These are phyloP conservation scores for Steinernema hermaphroditum DNA, from an alignment of 2,888 invertebrate species.

Conservation along the genomic window DNA sequence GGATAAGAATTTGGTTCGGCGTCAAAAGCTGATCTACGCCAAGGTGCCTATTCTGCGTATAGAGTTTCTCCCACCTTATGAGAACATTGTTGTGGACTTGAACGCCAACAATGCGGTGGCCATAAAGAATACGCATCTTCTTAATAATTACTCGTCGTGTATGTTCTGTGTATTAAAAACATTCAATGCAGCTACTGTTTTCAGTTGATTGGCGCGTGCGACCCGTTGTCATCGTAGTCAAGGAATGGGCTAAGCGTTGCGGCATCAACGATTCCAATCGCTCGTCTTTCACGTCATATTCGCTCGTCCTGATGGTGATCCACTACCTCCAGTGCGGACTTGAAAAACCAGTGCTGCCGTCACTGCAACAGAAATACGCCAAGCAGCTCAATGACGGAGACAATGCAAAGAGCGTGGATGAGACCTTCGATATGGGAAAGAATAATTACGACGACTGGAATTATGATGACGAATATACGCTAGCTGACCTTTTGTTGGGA, in stretches of 20 bases:
- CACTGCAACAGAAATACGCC: constrained; percentile 77
- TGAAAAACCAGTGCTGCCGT: constrained; percentile 79
- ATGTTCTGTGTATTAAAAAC: too few relatives aligned
- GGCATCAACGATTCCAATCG: constrained; percentile 93
- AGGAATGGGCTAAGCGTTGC: constrained; percentile 92
- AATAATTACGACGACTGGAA: constrained; percentile 37
- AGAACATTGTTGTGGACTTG: constrained; percentile 85
- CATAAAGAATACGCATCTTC: constrained; percentile 88
- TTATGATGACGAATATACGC: constrained; percentile 66
- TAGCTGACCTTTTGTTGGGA: constrained; percentile 79
- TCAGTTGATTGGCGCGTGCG: constrained; percentile 90
- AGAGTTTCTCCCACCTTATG: constrained; percentile 58
- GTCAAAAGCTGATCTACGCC: constrained; percentile 80
- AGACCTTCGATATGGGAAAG: constrained; percentile 42
- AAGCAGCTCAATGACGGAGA: constrained; percentile 73
- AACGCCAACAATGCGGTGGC: constrained; percentile 96
- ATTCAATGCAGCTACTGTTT: constrained; percentile 47
- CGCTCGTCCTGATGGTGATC: constrained; percentile 93
- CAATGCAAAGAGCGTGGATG: constrained; percentile 61
- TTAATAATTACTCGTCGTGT: constrained; percentile 86
- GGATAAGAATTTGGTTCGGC: constrained; percentile 69
- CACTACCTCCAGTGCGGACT: constrained; percentile 90
- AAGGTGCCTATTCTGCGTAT: constrained; percentile 80
- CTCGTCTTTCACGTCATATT: constrained; percentile 93
- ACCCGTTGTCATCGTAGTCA: constrained; percentile 85